phyloP scores from a whole-genome alignment of 2,797 vertebrate species.

The Notolabrus celidotus region DNA sequence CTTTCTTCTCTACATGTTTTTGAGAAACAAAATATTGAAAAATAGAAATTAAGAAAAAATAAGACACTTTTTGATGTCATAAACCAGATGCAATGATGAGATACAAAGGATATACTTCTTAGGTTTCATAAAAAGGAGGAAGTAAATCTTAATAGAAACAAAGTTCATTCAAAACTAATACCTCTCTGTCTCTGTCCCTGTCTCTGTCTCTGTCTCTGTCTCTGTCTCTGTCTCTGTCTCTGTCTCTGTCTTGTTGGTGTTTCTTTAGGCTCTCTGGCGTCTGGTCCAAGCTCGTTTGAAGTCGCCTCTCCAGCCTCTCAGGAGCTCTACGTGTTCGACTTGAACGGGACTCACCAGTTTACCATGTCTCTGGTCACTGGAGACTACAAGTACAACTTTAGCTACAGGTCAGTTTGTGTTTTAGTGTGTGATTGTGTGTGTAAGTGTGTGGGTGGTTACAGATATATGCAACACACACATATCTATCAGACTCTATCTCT shows the following conservation, averaged over 20 bases:
- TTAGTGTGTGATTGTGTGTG: not conserved
- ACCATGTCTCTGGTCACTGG: constrained; percentile 95
- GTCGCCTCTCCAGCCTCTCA: constrained; percentile 95
- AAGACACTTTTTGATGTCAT: too few species aligned
- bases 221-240: too few species aligned
- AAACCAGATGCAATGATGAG: too few species aligned
- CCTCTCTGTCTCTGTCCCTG: too few species aligned
- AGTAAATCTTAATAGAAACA: too few species aligned
- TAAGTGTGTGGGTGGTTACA: not conserved
- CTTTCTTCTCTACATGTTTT: not conserved
- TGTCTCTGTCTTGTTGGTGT: not conserved
- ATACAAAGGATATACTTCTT: too few species aligned
- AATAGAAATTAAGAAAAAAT: too few species aligned
- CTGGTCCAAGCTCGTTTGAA: constrained; percentile 92
- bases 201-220: not conserved
- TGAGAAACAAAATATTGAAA: too few species aligned
- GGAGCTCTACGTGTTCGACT: constrained; percentile 97
- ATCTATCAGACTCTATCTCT: too few species aligned
- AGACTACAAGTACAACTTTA: constrained; percentile 98
- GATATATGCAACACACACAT: not conserved
- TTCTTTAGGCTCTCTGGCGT: constrained; percentile 79
- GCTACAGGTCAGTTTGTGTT: constrained; percentile 84
- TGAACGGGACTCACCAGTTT: constrained; percentile 96
- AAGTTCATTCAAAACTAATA: too few species aligned
- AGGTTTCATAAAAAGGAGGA: too few species aligned